Base-by-base conservation (phyloP, 2,113 vertebrate species). In the Hirundichthys speculiger region DNA sequence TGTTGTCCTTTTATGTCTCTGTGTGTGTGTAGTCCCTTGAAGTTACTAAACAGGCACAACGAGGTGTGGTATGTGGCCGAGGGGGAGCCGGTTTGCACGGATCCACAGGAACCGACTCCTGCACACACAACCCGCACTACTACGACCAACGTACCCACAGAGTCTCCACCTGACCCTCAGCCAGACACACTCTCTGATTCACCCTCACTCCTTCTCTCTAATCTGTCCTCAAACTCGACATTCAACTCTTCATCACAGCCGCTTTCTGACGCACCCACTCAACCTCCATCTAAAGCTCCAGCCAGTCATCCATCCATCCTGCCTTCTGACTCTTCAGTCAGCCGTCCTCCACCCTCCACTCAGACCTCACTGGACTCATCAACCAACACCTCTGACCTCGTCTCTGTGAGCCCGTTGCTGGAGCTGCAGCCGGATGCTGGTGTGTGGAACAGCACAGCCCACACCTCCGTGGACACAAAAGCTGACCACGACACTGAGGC, bases 31-130 rank as follows among this genome's bases (percentile, higher is more conserved):
- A 94, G 93, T 64, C 93, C 93, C 42, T 71, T 91, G 71, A 94
- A 91, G 88, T 76, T 93, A 49, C 1, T 92, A 60, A 88, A 92
- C 86, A 89, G 92, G 39, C 93, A 93, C 82, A 94, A 93, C 24
- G 93, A 94, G 80, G 89, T 94, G 39, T 94, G 93, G 92, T 94
- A 92, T 3, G 52, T 93, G 24, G 75, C 86, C 1, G 84, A 92
- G 40, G 90, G 88, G 0, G 77, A 83, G 49, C 77, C 83, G 0
- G 84, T 90, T 12, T 94, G 93, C 67, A 68, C 69, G 0, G 69
- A 86, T 10, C 90, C 86, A 10, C 67, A 50, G 18, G 74, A 81
- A 13, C 80, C 80, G 14, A 90, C 87, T 7, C 80, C 86, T 0
- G 39, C 81, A 0, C 86, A 86, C 74, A 76, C 75, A 0, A 39